A percentile compares a stretch with the other conserved stretches of the same genome.
Evolutionary conservation across 2,797 vertebrate genomes (phyloP).

Genomic region (Malurus leucopterus): DNA sequence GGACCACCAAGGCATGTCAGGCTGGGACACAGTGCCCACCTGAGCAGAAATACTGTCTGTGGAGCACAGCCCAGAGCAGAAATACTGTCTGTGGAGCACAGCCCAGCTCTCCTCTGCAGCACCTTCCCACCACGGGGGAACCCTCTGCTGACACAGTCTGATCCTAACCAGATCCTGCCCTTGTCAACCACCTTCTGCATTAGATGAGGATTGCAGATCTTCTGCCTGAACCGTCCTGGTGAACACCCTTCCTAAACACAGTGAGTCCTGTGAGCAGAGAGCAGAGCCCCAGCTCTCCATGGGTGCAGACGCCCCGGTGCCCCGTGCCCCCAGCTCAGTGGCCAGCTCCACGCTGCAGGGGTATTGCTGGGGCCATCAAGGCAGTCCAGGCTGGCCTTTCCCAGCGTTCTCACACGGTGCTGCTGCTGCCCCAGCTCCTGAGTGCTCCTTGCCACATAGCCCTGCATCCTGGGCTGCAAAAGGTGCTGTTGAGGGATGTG

Average conservation of each 20-base stretch:
- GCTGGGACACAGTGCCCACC: accelerated
- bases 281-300: background rate
- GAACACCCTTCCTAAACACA: background rate
- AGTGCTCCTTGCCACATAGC: accelerated
- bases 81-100: accelerated
- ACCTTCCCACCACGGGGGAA: background rate
- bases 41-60: accelerated
- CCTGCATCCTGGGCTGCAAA: background rate
- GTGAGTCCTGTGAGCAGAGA: accelerated
- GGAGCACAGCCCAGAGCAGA: background rate
- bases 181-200: slow-evolving; percentile 1
- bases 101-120: background rate
- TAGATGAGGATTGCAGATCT: background rate
- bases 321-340: accelerated
- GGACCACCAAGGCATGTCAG: accelerated
- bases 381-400: accelerated
- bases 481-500: accelerated
- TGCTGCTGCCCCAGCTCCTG: background rate
- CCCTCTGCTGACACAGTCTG: accelerated
- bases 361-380: accelerated
- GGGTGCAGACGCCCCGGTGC: background rate
- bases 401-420: accelerated
- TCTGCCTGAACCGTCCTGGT: background rate
- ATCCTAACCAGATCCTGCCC: background rate
- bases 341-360: accelerated